Evolutionary conservation across 2,113 vertebrate species (phyloP).

Genomic region (Callithrix jacchus): DNA sequence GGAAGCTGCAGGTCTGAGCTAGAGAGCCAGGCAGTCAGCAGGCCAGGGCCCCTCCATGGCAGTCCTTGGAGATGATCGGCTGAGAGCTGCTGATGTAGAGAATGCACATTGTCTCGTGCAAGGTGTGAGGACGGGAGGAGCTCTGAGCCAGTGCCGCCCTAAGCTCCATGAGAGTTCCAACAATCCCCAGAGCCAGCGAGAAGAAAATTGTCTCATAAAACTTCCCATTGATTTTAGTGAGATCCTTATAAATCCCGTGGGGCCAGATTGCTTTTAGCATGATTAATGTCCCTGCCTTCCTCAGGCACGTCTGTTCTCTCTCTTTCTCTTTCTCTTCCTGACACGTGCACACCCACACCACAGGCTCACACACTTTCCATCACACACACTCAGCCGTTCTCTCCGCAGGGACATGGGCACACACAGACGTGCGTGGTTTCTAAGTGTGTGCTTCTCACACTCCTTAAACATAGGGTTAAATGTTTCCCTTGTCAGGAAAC

Average conservation of each 20-base stretch:
- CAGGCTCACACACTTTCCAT: background rate
- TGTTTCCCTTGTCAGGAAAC: conserved; percentile 56
- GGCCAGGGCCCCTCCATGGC: background rate
- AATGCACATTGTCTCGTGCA: conserved; percentile 10
- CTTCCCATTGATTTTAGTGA: conserved; percentile 77
- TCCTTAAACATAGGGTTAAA: conserved; percentile 40
- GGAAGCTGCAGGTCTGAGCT: background rate
- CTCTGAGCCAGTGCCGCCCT: conserved; percentile 30
- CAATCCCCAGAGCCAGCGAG: conserved; percentile 57
- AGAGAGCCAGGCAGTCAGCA: background rate
- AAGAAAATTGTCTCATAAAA: conserved; percentile 80
- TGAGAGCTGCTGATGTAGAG: background rate
- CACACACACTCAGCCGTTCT: background rate
- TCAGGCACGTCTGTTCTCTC: background rate
- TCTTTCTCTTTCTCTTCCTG: background rate
- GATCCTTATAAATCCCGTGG: conserved; percentile 70
- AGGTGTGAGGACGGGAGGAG: conserved; percentile 54
- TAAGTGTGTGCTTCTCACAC: background rate
- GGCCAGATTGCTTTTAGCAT: conserved; percentile 73
- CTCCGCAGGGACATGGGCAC: background rate
- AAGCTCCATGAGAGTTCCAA: conserved; percentile 45
- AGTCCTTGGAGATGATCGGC: conserved; percentile 31
- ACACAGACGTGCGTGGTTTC: background rate
- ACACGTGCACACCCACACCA: background rate
- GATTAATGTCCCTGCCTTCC: conserved; percentile 74